Base-by-base conservation (phyloP, 1,140 invertebrate genomes). In the Neodiprion lecontei region DNA sequence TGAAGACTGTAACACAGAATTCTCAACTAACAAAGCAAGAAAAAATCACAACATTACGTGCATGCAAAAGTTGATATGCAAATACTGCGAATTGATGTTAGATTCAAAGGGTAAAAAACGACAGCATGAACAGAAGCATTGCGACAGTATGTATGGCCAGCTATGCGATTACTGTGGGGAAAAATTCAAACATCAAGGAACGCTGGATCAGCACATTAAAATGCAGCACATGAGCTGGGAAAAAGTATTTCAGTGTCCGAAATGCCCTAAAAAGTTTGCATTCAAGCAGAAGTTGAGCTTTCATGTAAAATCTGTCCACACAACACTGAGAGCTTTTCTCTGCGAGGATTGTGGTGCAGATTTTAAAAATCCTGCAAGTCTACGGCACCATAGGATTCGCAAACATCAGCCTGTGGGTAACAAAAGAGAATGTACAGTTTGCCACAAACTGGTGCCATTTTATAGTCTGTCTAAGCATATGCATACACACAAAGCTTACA, bases 401-500 rank as follows among this genome's bases (percentile, higher is more conserved):
- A 89, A 88, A 69, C 88, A 88, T 75, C 85, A 87, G 67, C 81
- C 85, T 1, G 75, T 82, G 2, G 83, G 86, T 1, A 88, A 87
- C 72, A 88, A 88, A 72, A 79, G 86, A 1, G 86, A 88, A 69
- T 89, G 87, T 76, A 77, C 76, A 4, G 86, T 88, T 40, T 89
- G 88, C 49, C 82, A 84, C 40, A 89, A 89, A 72, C 70, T 89
- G 74, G 83, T 89, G 11, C 88, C 87, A 1, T 86, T 87, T 75
- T 89, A 89, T 65, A 87, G 87, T 72, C 80, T 89, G 28, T 88
- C 87, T 0, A 89, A 89, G 48, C 88, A 89, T 23, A 89, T 88
- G 88, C 86, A 88, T 23, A 89, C 88, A 0, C 88, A 89, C 69
- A 89, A 88, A 67, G 84, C 86, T 9, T 89, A 89, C n/a, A 86